Evolutionary conservation across 2,113 vertebrate genomes (phyloP).

Genomic region (Bagarius yarrelli): DNA sequence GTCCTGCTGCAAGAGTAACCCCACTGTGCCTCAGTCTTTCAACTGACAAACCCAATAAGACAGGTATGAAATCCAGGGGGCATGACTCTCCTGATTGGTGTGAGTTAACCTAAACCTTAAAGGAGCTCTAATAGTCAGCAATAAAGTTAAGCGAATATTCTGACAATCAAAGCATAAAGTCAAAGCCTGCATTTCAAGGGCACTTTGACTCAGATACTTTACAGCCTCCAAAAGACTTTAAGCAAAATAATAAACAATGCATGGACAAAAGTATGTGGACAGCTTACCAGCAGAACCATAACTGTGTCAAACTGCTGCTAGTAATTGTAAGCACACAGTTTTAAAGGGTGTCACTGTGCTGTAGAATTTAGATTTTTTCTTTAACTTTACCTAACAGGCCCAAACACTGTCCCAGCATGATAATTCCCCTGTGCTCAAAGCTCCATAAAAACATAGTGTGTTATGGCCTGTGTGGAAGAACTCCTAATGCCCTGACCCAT

Average conservation of each 20-base stretch:
- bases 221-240: background rate
- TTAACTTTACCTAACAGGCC: no score
- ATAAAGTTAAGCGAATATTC: slow-evolving; percentile 25
- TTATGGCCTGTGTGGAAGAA: no score
- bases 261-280: no score
- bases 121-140: slow-evolving; percentile 21
- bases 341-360: no score
- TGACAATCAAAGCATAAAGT: background rate
- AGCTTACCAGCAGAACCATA: no score
- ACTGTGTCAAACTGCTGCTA: no score
- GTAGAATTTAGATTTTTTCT: no score
- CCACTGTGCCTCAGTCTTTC: background rate
- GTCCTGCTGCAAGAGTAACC: slow-evolving; percentile 26
- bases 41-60: slow-evolving; percentile 40
- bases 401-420: no score
- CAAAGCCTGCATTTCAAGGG: background rate
- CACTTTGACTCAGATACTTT: background rate
- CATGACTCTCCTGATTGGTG: slow-evolving; percentile 35
- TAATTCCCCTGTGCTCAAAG: no score
- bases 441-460: no score
- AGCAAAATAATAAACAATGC: background rate
- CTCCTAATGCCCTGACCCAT: no score
- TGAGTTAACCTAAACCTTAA: slow-evolving; percentile 34
- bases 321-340: no score
- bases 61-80: slow-evolving; percentile 45